Evolutionary conservation across 2,888 invertebrate genomes (phyloP), one percentile per base, ranked within the genome.

Genomic region (Hirtodrosophila trivittata): DNA sequence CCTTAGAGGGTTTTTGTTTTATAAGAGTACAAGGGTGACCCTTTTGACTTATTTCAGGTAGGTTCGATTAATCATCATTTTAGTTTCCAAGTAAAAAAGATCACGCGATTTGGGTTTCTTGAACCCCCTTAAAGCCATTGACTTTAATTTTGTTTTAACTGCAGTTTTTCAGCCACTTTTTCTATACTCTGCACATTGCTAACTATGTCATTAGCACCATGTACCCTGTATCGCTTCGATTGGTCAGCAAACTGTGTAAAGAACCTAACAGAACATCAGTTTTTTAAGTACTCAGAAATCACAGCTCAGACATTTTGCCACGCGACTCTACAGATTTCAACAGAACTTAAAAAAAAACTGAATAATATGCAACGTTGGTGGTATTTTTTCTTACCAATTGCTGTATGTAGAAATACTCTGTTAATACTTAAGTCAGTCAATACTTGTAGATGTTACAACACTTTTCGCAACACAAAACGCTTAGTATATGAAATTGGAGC

Each of bases 61-160:
- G 74, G 35, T 45, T 43, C 26, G 62, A 68, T 68, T 62, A 30
- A 54, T 63, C 52, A 69, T 59, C 45, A 39, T n/a, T 42, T 41
- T 49, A 32, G 47, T 38, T 68, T 60, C 32, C 55, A 46, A 5
- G 30, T 49, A 52, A 64, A 55, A 41, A 56, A 45, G 41, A 77
- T 81, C 85, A 75, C 66, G 72, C 75, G 82, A 78, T 81, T 64
- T 1, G 54, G 41, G 68, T 50, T 57, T 54, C 26, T 57, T 66
- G 71, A 81, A 77, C 83, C 54, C 45, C 12, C 12, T 46, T 46
- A 32, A 82, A 75, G 77, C 65, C 83, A 78, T 71, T 77, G 84
- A 80, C 81, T 57, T 67, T 45, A 35, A 50, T 46, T 33, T 39
- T 26, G 18, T 26, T 43, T 26, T 30, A 49, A 60, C 21, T 75